A percentile compares a stretch with the other conserved stretches of the same genome.
phyloP scores from a whole-genome alignment of 2,888 invertebrate genomes.

The Crocallis elinguaria region DNA sequence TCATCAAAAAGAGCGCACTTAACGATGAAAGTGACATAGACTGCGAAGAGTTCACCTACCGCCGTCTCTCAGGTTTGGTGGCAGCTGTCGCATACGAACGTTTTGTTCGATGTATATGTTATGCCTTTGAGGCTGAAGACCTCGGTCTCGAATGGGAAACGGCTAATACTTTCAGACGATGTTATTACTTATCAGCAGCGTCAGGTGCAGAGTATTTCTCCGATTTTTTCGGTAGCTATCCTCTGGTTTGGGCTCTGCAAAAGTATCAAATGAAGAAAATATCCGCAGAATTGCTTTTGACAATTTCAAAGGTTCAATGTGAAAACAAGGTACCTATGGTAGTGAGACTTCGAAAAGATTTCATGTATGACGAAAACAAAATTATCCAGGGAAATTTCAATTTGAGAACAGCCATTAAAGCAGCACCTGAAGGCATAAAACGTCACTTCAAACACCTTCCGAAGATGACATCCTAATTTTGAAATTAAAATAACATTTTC shows the following conservation, averaged over 20 bases:
- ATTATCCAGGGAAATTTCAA: too few species aligned
- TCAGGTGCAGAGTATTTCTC: slow-evolving; percentile 1
- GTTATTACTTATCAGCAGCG: background rate
- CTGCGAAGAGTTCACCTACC: background rate
- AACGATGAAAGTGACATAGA: background rate
- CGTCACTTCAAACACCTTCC: too few species aligned
- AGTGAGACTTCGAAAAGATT: too few species aligned
- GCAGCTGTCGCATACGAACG: background rate
- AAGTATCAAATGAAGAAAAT: background rate
- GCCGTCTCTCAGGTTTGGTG: background rate
- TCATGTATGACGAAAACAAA: too few species aligned
- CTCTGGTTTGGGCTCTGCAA: background rate
- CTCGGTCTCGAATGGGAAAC: background rate
- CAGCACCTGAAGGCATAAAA: too few species aligned
- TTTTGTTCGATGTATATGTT: too few species aligned
- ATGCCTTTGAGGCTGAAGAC: background rate
- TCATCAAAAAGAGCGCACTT: background rate
- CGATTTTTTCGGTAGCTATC: background rate
- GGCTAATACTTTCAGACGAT: background rate
- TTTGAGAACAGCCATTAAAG: too few species aligned
- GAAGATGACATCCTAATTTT: too few species aligned
- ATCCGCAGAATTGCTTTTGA: background rate
- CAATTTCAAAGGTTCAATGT: too few species aligned
- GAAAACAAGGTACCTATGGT: too few species aligned
- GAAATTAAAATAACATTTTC: too few species aligned